Evolutionary conservation across 2,113 vertebrate genomes (phyloP), one percentile per base, ranked within the genome.

Genomic region (Cynoglossus semilaevis): DNA sequence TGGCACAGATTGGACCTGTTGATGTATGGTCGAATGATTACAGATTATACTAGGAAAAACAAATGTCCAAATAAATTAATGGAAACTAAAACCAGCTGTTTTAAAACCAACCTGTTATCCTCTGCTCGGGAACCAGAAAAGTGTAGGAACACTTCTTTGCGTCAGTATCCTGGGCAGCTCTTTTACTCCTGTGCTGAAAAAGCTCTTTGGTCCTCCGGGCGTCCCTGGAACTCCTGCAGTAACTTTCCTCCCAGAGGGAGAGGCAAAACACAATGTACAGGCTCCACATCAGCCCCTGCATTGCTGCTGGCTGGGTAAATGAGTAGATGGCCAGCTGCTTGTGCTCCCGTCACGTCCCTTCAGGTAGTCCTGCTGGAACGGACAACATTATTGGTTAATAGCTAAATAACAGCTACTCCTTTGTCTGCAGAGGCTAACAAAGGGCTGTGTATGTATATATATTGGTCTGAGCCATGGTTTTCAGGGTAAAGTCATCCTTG

Each of bases 91-190:
- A 11, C 45, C 11, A 56, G 18, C 13, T 13, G 38, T 41, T 44
- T 7, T 47, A 45, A 9, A 55, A 37, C 16, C 14, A 71, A 89
- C 88, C 88, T 54, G 94, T 99, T 76, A 99, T 95, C 86, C 88
- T 96, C 72, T 98, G 94, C 82, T 99, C 93, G 0, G 97, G 97
- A 0, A 99, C 91, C 66, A 99, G 81, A 82, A 99, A 99, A 0
- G 97, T 99, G 78, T 99, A 99, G 17, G 94, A 92, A 41, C 97
- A 99, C 74, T 94, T 96, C 84, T 92, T 97, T 9, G 70, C 83
- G 70, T 94, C 90, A 1, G 91, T 88, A 63, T 87, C 90, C 0
- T 83, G 83, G 34, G 90, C 59, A n/a, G 94, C 89, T n/a, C 95
- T 79, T 76, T 80, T 89, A 60, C 58, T 84, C 54, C 88, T 75